A percentile compares a stretch with the other conserved stretches of the same genome.
phyloP scores from a whole-genome alignment of 2,113 vertebrate genomes.

The Rhombomys opimus region DNA sequence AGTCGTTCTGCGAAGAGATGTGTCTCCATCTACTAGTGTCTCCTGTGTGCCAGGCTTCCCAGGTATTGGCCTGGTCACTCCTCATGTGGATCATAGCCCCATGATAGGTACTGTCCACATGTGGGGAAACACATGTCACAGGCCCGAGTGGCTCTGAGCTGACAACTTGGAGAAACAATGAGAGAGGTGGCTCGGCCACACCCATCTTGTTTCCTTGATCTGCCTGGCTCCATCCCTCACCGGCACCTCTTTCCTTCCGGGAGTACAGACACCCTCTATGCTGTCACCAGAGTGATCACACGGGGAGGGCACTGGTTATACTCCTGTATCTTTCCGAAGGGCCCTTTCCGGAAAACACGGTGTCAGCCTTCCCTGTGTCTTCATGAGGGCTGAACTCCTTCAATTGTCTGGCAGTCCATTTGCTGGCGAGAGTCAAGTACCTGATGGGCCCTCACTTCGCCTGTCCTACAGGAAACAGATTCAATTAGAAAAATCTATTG shows the following conservation, averaged over 20 bases:
- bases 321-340: neutral
- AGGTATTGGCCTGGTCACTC: accelerated
- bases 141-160: neutral
- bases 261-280: neutral
- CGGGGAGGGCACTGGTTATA: neutral
- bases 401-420: constrained; percentile 40
- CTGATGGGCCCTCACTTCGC: constrained; percentile 51
- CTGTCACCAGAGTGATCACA: neutral
- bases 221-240: neutral
- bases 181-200: neutral
- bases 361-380: neutral
- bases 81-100: neutral
- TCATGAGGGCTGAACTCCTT: constrained; percentile 1
- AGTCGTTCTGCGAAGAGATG: accelerated
- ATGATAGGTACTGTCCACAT: too few relatives aligned
- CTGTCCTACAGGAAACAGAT: constrained; percentile 64
- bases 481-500: constrained; percentile 80
- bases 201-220: accelerated
- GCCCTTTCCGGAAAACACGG: neutral
- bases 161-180: neutral
- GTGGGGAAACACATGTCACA: too few relatives aligned
- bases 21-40: neutral
- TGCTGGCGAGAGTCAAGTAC: constrained; percentile 17
- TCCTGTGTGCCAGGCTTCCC: accelerated
- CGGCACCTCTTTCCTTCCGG: neutral